phyloP scores from a whole-genome alignment of 2,888 invertebrate species.

The Gymnoscelis rufifasciata region DNA sequence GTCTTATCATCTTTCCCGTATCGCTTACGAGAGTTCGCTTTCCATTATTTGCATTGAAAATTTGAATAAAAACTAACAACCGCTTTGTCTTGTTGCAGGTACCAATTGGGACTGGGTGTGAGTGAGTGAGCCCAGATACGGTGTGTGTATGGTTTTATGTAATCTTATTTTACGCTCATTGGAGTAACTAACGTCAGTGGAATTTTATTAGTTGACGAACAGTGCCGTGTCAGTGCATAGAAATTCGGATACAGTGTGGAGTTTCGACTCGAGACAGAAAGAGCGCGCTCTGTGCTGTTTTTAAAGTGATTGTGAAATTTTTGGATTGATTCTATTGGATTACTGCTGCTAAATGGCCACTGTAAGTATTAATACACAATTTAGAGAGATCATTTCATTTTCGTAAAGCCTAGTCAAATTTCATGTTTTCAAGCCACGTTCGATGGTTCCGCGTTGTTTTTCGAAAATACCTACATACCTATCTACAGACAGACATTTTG shows the following conservation, averaged over 20 bases:
- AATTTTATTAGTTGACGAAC: slow-evolving; percentile 41
- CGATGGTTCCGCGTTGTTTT: too few relatives aligned
- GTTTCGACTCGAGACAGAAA: slow-evolving; percentile 47
- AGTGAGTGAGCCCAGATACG: slow-evolving; percentile 76
- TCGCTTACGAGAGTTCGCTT: slow-evolving; percentile 28
- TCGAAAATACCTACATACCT: neutral
- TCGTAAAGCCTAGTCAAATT: too few relatives aligned
- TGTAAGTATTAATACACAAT: slow-evolving; percentile 50
- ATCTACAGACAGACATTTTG: slow-evolving; percentile 21
- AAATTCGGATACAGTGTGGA: slow-evolving; percentile 55
- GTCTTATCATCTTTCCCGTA: slow-evolving; percentile 38
- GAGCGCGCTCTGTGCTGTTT: slow-evolving; percentile 51
- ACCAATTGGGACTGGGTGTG: slow-evolving; percentile 75
- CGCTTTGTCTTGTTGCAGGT: slow-evolving; percentile 78
- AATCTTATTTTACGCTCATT: slow-evolving; percentile 63
- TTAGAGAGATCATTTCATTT: too few relatives aligned
- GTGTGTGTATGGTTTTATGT: slow-evolving; percentile 70
- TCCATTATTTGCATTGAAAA: slow-evolving; percentile 33
- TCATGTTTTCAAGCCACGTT: too few relatives aligned
- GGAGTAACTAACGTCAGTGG: slow-evolving; percentile 54
- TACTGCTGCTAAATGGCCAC: slow-evolving; percentile 57
- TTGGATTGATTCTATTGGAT: slow-evolving; percentile 67
- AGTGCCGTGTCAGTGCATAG: slow-evolving; percentile 39
- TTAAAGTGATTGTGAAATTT: slow-evolving; percentile 59
- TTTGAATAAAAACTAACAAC: slow-evolving; percentile 52